These are phyloP conservation scores for Episyrphus balteatus DNA, from an alignment of 1,140 invertebrate species.

Conservation along the genomic window DNA sequence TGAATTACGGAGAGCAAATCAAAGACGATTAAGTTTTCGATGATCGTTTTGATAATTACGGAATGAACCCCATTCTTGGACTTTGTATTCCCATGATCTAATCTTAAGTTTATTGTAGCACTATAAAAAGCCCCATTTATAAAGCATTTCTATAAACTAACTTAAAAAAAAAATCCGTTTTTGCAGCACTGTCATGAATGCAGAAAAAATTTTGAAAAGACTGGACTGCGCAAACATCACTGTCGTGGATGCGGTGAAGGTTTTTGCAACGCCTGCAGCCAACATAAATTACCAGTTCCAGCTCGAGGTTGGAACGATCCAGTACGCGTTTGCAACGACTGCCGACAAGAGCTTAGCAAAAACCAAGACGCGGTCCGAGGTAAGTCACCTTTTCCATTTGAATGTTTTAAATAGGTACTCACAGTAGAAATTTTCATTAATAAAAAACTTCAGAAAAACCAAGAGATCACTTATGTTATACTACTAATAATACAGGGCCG, in stretches of 20 bases:
- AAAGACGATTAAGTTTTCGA: too few relatives aligned
- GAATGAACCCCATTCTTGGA: too few relatives aligned
- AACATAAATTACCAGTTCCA: slow-evolving; percentile 48
- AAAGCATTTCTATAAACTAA: too few relatives aligned
- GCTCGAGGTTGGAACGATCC: slow-evolving; percentile 51
- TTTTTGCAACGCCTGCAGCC: slow-evolving; percentile 56
- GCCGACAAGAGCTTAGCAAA: slow-evolving; percentile 37
- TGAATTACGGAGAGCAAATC: too few relatives aligned
- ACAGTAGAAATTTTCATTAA: too few relatives aligned
- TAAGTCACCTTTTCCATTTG: slow-evolving; percentile 10
- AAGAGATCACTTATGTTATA: slow-evolving; percentile 4
- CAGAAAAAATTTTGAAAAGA: slow-evolving; percentile 40
- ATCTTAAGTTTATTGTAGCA: too few relatives aligned
- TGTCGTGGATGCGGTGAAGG: slow-evolving; percentile 67
- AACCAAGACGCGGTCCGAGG: slow-evolving; percentile 24
- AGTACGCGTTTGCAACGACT: slow-evolving; percentile 58
- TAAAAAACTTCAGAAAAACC: slow-evolving; percentile 3
- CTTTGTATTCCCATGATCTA: too few relatives aligned
- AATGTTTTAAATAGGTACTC: neutral
- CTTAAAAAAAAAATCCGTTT: too few relatives aligned
- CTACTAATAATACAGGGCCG: slow-evolving; percentile 6
- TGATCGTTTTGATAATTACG: too few relatives aligned
- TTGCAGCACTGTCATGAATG: slow-evolving; percentile 53
- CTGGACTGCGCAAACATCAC: slow-evolving; percentile 57
- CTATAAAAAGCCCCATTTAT: too few relatives aligned